Percentiles rank a stretch among this genome's conserved stretches.
Evolutionary conservation across 2,113 vertebrate species (phyloP).

Genomic region (Nanger granti): DNA sequence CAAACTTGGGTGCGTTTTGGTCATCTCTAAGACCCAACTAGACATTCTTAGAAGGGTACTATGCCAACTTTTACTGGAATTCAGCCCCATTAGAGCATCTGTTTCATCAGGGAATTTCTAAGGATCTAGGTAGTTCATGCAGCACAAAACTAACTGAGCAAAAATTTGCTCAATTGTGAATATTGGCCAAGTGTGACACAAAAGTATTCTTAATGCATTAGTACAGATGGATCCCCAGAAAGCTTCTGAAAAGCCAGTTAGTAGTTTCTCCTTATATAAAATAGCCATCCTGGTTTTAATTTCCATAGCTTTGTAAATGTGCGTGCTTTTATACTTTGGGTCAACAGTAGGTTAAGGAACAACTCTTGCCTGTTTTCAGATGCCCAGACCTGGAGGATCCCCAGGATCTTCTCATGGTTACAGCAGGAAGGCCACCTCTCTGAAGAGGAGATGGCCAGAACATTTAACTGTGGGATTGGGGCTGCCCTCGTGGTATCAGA

Average conservation of each 20-base stretch:
- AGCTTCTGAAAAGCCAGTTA: not conserved
- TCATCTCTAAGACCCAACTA: not conserved
- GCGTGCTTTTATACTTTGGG: not conserved
- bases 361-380: conserved; percentile 76
- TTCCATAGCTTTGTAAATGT: not conserved
- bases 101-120: not conserved
- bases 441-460: conserved; percentile 92
- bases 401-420: conserved; percentile 91
- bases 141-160: not conserved
- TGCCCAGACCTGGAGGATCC: conserved; percentile 89
- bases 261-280: not conserved
- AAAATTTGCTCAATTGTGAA: not conserved
- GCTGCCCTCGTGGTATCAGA: conserved; percentile 86
- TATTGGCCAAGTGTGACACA: not conserved
- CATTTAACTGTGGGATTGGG: conserved; percentile 95
- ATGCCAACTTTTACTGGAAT: not conserved
- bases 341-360: not conserved
- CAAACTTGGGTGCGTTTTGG: not conserved
- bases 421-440: conserved; percentile 87
- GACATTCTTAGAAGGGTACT: not conserved
- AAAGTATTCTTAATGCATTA: not conserved
- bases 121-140: not conserved
- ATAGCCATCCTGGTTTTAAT: not conserved
- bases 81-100: not conserved
- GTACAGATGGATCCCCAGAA: not conserved